Conservation (phyloP, 35 echinoderm and acorn worm species). For the Lytechinus variegatus region DNA sequence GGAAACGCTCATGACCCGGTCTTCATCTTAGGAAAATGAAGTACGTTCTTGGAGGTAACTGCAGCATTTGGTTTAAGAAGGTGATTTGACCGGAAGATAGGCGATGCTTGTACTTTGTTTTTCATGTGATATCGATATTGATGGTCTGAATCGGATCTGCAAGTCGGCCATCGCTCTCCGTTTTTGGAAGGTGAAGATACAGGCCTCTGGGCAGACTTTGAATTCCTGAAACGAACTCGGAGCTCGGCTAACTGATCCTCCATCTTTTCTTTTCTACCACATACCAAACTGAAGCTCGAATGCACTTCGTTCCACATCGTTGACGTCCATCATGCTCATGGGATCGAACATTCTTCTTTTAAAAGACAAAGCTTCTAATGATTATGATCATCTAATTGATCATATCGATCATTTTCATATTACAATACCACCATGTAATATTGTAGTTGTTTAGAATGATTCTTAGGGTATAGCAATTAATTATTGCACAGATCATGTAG, state of each 20-base stretch:
- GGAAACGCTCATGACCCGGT: background rate
- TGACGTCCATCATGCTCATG: background rate
- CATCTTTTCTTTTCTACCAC: background rate
- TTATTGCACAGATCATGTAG: conserved; percentile 2
- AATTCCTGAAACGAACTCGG: background rate
- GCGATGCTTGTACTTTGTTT: background rate
- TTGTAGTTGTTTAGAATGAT: background rate
- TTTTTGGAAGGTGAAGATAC: background rate
- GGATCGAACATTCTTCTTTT: background rate
- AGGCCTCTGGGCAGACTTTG: background rate
- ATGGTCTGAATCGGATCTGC: background rate
- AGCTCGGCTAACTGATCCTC: background rate
- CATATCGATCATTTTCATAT: background rate
- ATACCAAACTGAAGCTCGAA: background rate
- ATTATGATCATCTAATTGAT: background rate
- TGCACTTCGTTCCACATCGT: conserved; percentile 1
- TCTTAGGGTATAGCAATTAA: background rate
- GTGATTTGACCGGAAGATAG: background rate
- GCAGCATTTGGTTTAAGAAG: background rate
- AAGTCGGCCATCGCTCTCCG: background rate
- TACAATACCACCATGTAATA: background rate
- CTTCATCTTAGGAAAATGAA: background rate
- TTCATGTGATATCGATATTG: background rate
- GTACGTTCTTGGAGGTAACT: background rate
- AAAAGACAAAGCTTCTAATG: background rate